Evolutionary conservation across 2,797 vertebrate species (phyloP), one percentile per base, ranked within the genome.

Genomic region (Anolis apletophallus): DNA sequence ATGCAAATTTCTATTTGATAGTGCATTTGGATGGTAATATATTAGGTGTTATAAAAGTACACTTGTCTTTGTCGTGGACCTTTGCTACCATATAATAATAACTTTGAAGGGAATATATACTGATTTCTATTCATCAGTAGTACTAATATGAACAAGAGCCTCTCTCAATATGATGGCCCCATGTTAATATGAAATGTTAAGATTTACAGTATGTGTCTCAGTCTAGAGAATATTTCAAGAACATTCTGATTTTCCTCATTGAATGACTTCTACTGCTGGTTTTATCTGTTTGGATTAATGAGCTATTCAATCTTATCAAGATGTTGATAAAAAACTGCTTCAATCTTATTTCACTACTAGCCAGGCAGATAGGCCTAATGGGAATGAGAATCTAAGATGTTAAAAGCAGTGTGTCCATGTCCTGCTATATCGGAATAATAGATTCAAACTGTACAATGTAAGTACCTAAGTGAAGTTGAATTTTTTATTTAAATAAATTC

Each of bases 1-100:
- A 93, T 81, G 84, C 88, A 95, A 95, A 94, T 95, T 94, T 85
- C 84, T 95, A 84, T 94, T 93, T 93, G 94, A 94, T 94, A 94
- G 89, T 88, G 79, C 81, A 90, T 92, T 92, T 89, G 55, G 77
- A 88, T 88, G 76, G 81, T 91, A 93, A 94, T 91, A 88, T 89
- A 94, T 78, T 88, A 68, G 85, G 69, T 88, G 86, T 88, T 91
- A 87, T 88, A 92, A 94, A 96, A 94, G 81, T 91, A 92, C 67
- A 91, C 88, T 93, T 90, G 69, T 92, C 90, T 95, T 93, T 93
- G 84, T 93, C 26, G 0, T 57, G 73, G 85, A 92, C 87, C 79
- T 93, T 90, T 90, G 88, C 52, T 85, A 84, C 54, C 74, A 90
- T 59, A 59, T 57, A 29, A 78, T 55, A 90, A 83, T 84, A 89